Conservation (phyloP, 2,797 vertebrate species). For the Sebastolobus altivelis region DNA sequence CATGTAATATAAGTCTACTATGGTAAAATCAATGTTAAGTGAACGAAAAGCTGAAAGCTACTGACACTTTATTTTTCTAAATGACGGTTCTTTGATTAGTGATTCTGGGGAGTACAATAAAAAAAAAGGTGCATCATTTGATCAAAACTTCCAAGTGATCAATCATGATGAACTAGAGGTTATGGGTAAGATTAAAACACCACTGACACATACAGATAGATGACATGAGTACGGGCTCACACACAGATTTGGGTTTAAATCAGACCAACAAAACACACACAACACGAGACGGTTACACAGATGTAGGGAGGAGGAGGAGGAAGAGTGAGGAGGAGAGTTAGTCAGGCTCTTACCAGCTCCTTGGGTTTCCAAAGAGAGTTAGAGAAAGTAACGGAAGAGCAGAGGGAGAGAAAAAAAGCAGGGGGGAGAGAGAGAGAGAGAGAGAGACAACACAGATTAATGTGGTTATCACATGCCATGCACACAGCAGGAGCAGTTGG, state of each 20-base stretch:
- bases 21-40: slow-evolving; percentile 42
- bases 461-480: slow-evolving; percentile 91
- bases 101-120: slow-evolving; percentile 39
- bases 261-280: slow-evolving; percentile 44
- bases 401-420: slow-evolving; percentile 80
- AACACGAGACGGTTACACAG: slow-evolving; percentile 52
- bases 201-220: slow-evolving; percentile 49
- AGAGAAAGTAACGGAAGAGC: slow-evolving; percentile 81
- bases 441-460: slow-evolving; percentile 86
- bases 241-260: slow-evolving; percentile 23
- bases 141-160: slow-evolving; percentile 57
- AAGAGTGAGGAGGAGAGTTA: slow-evolving; percentile 68
- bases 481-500: slow-evolving; percentile 79
- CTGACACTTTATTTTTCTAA: slow-evolving; percentile 55
- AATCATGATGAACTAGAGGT: slow-evolving; percentile 45
- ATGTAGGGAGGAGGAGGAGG: slow-evolving; percentile 36
- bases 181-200: slow-evolving; percentile 59
- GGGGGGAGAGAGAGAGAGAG: slow-evolving; percentile 69
- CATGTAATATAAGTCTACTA: slow-evolving; percentile 9
- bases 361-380: slow-evolving; percentile 95
- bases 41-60: slow-evolving; percentile 47
- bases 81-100: slow-evolving; percentile 65
- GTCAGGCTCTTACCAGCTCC: slow-evolving; percentile 98
- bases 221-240: slow-evolving; percentile 35
- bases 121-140: slow-evolving; percentile 25